These are phyloP conservation scores for Trimorus sp. DNA, from an alignment of 2,888 invertebrate genomes.

Conservation along the genomic window DNA sequence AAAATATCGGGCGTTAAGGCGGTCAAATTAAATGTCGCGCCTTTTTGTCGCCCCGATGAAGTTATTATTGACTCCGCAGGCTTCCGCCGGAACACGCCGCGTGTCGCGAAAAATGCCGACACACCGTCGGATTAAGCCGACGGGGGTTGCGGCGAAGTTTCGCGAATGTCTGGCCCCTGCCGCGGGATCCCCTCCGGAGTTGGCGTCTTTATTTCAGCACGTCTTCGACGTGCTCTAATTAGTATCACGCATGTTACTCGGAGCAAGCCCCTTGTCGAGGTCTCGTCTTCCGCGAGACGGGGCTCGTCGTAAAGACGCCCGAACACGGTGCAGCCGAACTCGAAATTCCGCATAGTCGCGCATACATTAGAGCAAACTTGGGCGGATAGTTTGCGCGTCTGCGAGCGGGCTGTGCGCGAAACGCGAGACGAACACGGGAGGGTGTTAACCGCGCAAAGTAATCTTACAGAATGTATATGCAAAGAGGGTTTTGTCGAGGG, in stretches of 20 bases:
- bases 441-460: slow-evolving; percentile 82
- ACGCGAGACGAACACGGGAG: slow-evolving; percentile 69
- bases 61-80: slow-evolving; percentile 43
- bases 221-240: slow-evolving; percentile 78
- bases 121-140: slow-evolving; percentile 36
- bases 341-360: slow-evolving; percentile 79
- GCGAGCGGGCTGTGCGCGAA: slow-evolving; percentile 68
- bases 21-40: slow-evolving; percentile 60
- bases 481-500: slow-evolving; percentile 77
- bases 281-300: slow-evolving; percentile 66
- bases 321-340: slow-evolving; percentile 76
- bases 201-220: slow-evolving; percentile 62
- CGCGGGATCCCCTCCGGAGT: slow-evolving; percentile 56
- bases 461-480: slow-evolving; percentile 82
- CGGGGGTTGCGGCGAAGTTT: slow-evolving; percentile 48
- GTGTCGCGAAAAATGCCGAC: slow-evolving; percentile 45
- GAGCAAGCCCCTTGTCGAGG: slow-evolving; percentile 69
- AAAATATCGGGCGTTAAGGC: slow-evolving; percentile 56
- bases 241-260: slow-evolving; percentile 80
- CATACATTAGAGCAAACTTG: slow-evolving; percentile 81
- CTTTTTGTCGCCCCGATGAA: slow-evolving; percentile 58
- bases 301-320: slow-evolving; percentile 63
- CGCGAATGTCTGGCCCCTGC: background rate
- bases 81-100: too few relatives aligned
- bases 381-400: slow-evolving; percentile 78